Conservation (phyloP, 1,140 invertebrate genomes). For the Aethina tumida region DNA sequence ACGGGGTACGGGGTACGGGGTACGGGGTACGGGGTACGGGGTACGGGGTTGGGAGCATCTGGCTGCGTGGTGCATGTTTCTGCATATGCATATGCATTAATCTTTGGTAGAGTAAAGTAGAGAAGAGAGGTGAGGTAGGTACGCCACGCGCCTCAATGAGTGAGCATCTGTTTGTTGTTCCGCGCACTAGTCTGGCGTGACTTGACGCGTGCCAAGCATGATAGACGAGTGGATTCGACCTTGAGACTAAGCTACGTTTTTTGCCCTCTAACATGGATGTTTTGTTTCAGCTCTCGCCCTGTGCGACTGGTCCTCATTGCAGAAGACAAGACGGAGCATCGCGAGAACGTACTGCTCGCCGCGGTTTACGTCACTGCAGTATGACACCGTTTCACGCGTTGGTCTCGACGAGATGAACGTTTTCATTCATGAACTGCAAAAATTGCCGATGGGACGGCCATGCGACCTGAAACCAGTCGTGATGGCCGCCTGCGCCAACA, state of each 20-base stretch:
- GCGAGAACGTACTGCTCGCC: conserved; percentile 68
- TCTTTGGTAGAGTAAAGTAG: too few relatives aligned
- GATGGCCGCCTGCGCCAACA: conserved; percentile 63
- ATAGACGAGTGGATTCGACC: conserved; percentile 13
- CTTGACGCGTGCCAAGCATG: conserved; percentile 19
- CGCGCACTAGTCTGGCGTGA: conserved; percentile 17
- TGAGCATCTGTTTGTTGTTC: conserved; percentile 16
- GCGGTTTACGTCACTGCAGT: conserved; percentile 57
- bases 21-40: too few relatives aligned
- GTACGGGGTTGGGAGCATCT: too few relatives aligned
- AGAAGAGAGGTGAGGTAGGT: too few relatives aligned
- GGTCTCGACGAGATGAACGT: conserved; percentile 48
- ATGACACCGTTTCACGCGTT: conserved; percentile 52
- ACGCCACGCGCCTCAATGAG: conserved; percentile 19
- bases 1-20: too few relatives aligned
- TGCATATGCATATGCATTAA: too few relatives aligned
- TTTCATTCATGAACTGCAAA: conserved; percentile 45
- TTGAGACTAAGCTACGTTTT: conserved; percentile 22
- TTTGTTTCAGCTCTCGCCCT: conserved; percentile 68
- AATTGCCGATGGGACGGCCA: conserved; percentile 34
- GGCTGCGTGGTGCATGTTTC: too few relatives aligned
- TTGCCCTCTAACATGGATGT: conserved; percentile 20
- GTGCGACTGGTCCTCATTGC: conserved; percentile 76
- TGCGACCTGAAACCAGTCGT: conserved; percentile 51
- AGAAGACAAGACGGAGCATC: conserved; percentile 66